Percentiles rank a stretch among this genome's conserved stretches.
These are phyloP conservation scores for Scyliorhinus canicula DNA, from an alignment of 2,797 vertebrate genomes.

Conservation along the genomic window DNA sequence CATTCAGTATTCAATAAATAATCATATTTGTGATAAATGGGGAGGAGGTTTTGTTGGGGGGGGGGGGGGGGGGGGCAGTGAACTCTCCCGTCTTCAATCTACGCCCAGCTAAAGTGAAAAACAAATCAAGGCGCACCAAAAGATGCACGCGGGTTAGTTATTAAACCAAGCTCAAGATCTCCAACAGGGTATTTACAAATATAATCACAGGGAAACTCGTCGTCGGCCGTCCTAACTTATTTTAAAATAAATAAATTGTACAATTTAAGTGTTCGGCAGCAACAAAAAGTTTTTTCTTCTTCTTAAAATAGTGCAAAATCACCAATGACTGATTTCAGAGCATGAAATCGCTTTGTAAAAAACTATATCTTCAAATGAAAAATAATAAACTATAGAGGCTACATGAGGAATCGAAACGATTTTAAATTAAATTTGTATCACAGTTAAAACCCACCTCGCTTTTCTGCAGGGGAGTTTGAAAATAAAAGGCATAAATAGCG, in stretches of 20 bases:
- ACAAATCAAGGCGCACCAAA: background rate
- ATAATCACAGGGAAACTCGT: background rate
- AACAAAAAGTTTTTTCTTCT: conserved; percentile 22
- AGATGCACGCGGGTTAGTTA: background rate
- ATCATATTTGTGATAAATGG: background rate
- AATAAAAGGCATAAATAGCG: conserved; percentile 15
- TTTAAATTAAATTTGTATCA: conserved; percentile 28
- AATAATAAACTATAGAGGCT: conserved; percentile 26
- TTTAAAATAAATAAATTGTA: conserved; percentile 35
- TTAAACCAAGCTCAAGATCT: background rate
- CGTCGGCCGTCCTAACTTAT: background rate
- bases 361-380: conserved; percentile 33
- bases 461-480: conserved; percentile 27
- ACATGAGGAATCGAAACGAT: background rate
- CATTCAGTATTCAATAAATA: conserved; percentile 49
- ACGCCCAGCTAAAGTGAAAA: background rate
- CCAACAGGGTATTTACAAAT: conserved; percentile 14
- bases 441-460: conserved; percentile 27
- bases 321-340: background rate
- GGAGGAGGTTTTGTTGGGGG: background rate
- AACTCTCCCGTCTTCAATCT: background rate
- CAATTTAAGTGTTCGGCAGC: conserved; percentile 5
- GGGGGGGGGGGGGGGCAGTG: background rate
- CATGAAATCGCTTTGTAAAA: conserved; percentile 27
- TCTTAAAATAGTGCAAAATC: conserved; percentile 34